A percentile compares a stretch with the other conserved stretches of the same genome.
Evolutionary conservation across 2,113 vertebrate genomes (phyloP).

Genomic region (Merops nubicus): DNA sequence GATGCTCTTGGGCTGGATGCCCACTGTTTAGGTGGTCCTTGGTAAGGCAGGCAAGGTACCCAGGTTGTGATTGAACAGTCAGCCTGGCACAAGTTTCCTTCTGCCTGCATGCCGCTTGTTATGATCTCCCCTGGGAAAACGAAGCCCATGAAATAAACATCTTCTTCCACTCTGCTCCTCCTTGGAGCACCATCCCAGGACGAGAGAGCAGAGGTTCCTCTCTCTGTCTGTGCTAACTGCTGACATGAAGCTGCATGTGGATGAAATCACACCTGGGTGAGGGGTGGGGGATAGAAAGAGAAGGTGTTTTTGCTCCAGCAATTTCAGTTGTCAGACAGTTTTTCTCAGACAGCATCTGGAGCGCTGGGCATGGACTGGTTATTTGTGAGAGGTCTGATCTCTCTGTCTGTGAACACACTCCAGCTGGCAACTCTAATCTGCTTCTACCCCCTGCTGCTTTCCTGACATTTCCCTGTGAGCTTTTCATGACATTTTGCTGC

Average conservation of each 20-base stretch:
- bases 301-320: neutral
- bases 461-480: neutral
- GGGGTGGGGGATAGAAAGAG: neutral
- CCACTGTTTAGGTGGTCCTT: rapidly evolving
- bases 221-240: neutral
- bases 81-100: neutral
- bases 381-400: neutral
- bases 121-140: neutral
- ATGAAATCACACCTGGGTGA: neutral
- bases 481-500: neutral
- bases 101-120: neutral
- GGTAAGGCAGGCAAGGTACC: rapidly evolving
- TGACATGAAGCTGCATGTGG: rapidly evolving
- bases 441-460: neutral
- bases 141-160: rapidly evolving
- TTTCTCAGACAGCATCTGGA: neutral
- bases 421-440: neutral
- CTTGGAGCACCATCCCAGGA: neutral
- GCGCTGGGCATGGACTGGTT: neutral
- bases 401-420: neutral
- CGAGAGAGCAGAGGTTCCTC: rapidly evolving
- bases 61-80: rapidly evolving
- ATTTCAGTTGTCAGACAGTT: neutral
- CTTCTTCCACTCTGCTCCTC: neutral
- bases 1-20: neutral